Percentiles rank a stretch among this genome's conserved stretches.
These are phyloP conservation scores for Macrobrachium rosenbergii DNA, from an alignment of 1,140 invertebrate species.

Conservation along the genomic window DNA sequence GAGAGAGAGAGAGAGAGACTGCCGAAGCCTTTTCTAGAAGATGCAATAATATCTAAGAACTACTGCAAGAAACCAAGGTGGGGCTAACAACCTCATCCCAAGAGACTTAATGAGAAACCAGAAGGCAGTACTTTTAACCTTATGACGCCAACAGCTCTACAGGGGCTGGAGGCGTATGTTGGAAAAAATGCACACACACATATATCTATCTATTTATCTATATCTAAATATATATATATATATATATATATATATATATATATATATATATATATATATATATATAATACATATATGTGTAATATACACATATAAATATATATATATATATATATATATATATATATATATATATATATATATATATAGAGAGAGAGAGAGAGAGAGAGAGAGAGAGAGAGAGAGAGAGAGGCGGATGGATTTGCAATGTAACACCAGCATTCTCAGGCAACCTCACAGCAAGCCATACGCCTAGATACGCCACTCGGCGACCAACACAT, in stretches of 20 bases:
- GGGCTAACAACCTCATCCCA: background rate
- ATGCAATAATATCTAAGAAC: too few relatives aligned
- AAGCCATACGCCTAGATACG: background rate
- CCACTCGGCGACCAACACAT: background rate
- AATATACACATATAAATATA: background rate
- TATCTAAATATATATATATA: too few relatives aligned
- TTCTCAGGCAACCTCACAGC: background rate
- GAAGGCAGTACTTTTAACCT: too few relatives aligned
- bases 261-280: background rate
- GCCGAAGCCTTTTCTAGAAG: too few relatives aligned
- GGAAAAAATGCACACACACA: too few relatives aligned
- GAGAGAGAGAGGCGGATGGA: constrained; percentile 17
- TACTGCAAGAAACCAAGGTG: background rate
- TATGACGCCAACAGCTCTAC: background rate
- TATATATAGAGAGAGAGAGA: background rate
- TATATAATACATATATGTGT: background rate
- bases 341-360: background rate
- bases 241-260: too few relatives aligned
- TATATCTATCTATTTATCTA: too few relatives aligned
- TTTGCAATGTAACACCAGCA: background rate
- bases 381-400: constrained; percentile 36
- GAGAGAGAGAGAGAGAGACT: constrained; percentile 8
- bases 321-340: constrained; percentile 7
- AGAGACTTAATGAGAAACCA: background rate
- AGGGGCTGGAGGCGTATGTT: background rate